These are phyloP conservation scores for Anomalospiza imberbis DNA, from an alignment of 2,797 vertebrate species.

Conservation along the genomic window DNA sequence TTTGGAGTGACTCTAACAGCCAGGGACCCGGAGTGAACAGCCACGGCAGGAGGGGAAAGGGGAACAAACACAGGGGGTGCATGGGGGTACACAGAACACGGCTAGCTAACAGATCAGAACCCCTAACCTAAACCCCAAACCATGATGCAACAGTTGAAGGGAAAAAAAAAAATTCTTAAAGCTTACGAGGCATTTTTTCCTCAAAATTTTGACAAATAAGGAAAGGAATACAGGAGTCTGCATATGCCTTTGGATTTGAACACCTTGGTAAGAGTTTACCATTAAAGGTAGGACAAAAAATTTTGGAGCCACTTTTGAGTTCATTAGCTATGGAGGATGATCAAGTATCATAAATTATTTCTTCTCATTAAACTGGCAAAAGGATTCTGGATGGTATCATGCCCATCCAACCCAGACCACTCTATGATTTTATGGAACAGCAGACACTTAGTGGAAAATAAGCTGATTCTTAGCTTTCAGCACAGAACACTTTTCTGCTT, in stretches of 20 bases:
- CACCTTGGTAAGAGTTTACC: neutral
- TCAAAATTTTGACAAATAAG: neutral
- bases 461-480: neutral
- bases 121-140: too few species aligned
- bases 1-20: too few species aligned
- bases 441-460: neutral
- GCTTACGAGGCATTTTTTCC: rapidly evolving
- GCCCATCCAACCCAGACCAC: neutral
- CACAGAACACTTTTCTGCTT: neutral
- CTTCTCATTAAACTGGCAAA: neutral
- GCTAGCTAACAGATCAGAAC: too few species aligned
- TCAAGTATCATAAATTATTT: neutral
- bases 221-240: neutral
- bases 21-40: too few species aligned
- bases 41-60: too few species aligned
- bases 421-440: neutral
- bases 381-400: neutral
- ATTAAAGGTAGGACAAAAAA: neutral
- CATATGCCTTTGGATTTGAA: neutral
- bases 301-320: neutral
- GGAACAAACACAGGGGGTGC: too few species aligned
- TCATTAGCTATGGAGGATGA: neutral
- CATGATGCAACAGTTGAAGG: too few species aligned
- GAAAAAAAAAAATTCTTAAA: neutral
- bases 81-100: too few species aligned